Base-by-base conservation (phyloP, 2,888 invertebrate species). In the Drosophila greeni region DNA sequence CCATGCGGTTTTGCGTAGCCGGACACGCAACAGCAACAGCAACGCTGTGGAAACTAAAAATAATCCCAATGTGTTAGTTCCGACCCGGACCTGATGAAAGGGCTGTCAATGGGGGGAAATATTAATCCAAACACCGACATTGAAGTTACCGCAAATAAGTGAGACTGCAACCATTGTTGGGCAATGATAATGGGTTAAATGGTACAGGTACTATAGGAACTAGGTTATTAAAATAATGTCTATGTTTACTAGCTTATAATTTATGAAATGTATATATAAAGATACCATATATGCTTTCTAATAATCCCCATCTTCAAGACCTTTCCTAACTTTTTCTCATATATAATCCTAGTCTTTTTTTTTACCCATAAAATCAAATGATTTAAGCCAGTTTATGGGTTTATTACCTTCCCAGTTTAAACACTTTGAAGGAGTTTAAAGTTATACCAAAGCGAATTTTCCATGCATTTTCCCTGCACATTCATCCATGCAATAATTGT, bases 1-100 rank as follows among this genome's bases (percentile, higher is more conserved):
- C 65, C 49, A 47, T 65, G 66, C 56, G 66, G 66, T 65, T 66
- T 51, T 40, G 12, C 49, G 20, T 49, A 29, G 65, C 29, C 20
- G 37, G 34, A 51, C 66, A 51, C 43, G 65, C 66, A 47, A 16
- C 24, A n/a, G n/a, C n/a, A n/a, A n/a, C n/a, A n/a, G n/a, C n/a
- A 24, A 40, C 43, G 23, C 42, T 43, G 37, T 23, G 56, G 56
- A 49, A 37, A 51, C 56, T 49, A 45, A 51, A 51, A 56, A 51
- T 51, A 45, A 51, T 39, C 47, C 43, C 43, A 37, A 56, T 51
- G 49, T 56, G 65, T 51, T 64, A 65, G 64, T 49, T 64, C 36
- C 55, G 9, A 33, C 60, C 18, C 8, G 34, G 7, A 43, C 36
- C 23, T 18, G 56, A 34, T 56, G 66, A 56, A 65, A 55, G 52